phyloP scores from a whole-genome alignment of 2,888 invertebrate species.

The Phyllotreta cruciferae region DNA sequence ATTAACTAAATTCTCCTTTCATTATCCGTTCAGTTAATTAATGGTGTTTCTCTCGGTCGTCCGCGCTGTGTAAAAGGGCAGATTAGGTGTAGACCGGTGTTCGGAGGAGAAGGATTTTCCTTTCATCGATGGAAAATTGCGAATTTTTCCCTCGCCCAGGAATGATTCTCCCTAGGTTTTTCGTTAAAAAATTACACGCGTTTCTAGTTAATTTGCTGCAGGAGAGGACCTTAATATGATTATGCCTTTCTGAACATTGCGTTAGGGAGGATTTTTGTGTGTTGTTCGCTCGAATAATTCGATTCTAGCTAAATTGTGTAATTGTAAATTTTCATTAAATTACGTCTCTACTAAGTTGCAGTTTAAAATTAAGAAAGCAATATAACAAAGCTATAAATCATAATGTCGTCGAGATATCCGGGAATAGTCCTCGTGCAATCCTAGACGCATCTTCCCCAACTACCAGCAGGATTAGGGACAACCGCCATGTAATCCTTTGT shows the following conservation, averaged over 20 bases:
- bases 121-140: constrained; percentile 23
- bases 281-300: no score
- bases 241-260: no score
- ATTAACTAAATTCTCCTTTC: constrained; percentile 33
- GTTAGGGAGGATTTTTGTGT: no score
- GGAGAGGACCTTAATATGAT: neutral
- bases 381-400: constrained; percentile 29
- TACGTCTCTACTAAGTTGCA: neutral
- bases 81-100: constrained; percentile 7
- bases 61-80: constrained; percentile 9
- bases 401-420: constrained; percentile 30
- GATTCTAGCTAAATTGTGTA: no score
- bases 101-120: constrained; percentile 18
- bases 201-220: neutral
- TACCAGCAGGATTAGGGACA: constrained; percentile 46
- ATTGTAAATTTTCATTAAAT: neutral
- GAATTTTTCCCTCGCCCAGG: constrained; percentile 6
- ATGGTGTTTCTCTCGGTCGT: constrained; percentile 19
- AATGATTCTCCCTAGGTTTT: constrained; percentile 15
- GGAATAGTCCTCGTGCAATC: constrained; percentile 13
- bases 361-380: constrained; percentile 13
- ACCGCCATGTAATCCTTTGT: constrained; percentile 52
- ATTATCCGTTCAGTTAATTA: constrained; percentile 25
- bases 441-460: constrained; percentile 32
- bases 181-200: constrained; percentile 17